These are phyloP conservation scores for Conus ventricosus DNA, from an alignment of 1,140 invertebrate species.

Conservation along the genomic window DNA sequence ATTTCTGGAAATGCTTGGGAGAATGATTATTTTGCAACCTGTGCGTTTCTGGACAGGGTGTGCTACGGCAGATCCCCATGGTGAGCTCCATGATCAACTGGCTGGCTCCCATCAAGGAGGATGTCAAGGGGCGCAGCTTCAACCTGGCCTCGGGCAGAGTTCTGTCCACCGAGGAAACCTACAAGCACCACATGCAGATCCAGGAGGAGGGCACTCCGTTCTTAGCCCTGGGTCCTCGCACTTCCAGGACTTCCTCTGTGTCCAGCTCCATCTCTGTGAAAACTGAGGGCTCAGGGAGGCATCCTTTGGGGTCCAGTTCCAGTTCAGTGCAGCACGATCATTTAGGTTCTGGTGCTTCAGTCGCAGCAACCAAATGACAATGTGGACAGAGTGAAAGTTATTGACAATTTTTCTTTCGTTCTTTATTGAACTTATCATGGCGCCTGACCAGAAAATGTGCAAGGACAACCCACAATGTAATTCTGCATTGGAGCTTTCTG, in stretches of 20 bases:
- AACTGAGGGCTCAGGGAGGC: not conserved
- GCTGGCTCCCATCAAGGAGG: conserved; percentile 82
- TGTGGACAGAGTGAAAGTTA: too few relatives aligned
- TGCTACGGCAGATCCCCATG: conserved; percentile 93
- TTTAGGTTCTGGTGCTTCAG: not conserved
- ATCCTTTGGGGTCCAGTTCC: not conserved
- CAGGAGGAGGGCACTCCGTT: not conserved
- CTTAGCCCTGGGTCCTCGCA: not conserved
- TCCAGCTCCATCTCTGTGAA: not conserved
- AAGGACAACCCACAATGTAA: too few relatives aligned
- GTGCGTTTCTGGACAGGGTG: conserved; percentile 77
- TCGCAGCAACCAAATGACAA: too few relatives aligned
- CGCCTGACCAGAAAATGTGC: too few relatives aligned
- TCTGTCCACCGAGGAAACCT: conserved; percentile 93
- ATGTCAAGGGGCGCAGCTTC: conserved; percentile 88
- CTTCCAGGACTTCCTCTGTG: not conserved
- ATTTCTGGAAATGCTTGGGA: too few relatives aligned
- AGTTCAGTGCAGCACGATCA: not conserved
- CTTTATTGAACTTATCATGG: too few relatives aligned
- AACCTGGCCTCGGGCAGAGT: conserved; percentile 89
- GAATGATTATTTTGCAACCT: too few relatives aligned
- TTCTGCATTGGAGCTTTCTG: too few relatives aligned
- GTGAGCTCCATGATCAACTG: conserved; percentile 86
- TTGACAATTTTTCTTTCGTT: too few relatives aligned
- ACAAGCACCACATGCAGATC: conserved; percentile 86